Evolutionary conservation across 2,797 vertebrate species (phyloP).

Genomic region (Lophotriccus pileatus): DNA sequence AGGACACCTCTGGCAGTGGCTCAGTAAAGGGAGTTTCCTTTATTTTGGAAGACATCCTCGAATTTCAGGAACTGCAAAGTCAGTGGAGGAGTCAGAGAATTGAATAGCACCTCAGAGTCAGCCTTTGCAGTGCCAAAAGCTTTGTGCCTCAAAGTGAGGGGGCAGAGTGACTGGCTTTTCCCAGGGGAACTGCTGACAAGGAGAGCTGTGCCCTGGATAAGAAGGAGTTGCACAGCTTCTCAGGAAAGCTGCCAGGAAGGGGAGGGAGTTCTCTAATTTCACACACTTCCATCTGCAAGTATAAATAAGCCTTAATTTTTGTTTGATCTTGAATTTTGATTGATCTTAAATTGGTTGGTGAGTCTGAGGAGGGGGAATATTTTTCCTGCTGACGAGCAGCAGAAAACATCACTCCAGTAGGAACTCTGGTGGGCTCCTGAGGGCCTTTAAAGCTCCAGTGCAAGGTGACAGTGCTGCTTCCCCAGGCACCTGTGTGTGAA

Average conservation of each 20-base stretch:
- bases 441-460: background rate
- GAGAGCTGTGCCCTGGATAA: background rate
- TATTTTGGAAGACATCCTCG: background rate
- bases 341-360: background rate
- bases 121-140: background rate
- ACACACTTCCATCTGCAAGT: background rate
- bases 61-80: background rate
- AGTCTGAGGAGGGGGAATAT: background rate
- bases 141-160: background rate
- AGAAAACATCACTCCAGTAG: background rate
- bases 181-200: background rate
- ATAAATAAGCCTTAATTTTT: conserved; percentile 5
- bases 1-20: background rate
- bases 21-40: background rate
- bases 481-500: background rate
- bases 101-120: background rate
- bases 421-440: background rate
- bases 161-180: background rate
- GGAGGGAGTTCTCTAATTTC: background rate
- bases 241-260: background rate
- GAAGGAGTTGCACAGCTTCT: background rate
- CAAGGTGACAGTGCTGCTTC: background rate
- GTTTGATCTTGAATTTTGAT: background rate
- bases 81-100: background rate
- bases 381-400: background rate